Evolutionary conservation across 2,888 invertebrate species (phyloP), one percentile per base, ranked within the genome.

Genomic region (Diloba caeruleocephala): DNA sequence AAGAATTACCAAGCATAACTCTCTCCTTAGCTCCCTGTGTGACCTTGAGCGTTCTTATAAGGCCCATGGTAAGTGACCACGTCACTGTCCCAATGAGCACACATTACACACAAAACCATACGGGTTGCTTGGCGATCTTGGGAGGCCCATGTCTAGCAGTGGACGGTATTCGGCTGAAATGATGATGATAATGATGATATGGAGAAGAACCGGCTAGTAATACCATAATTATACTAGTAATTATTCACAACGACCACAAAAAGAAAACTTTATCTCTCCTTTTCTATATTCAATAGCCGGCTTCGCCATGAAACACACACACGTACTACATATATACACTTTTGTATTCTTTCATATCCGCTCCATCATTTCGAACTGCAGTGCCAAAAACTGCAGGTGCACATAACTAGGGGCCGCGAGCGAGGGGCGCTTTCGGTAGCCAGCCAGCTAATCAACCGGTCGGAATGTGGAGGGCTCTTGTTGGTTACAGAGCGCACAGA

Each of bases 391-490:
- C 61, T 81, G 78, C 79, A 71, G 82, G 79, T 84, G 81, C 63
- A 62, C 67, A 70, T 71, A 71, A 66, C 69, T 56, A 63, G 56
- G 61, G 70, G 59, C 42, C 59, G 50, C 41, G 44, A 53, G 50
- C 44, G 64, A 66, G 69, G 74, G 64, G 64, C 52, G 49, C 56
- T 55, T 45, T 50, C 57, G 42, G 32, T 34, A 36, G 54, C 50
- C 50, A 36, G 54, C 50, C 50, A 74, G 75, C 81, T 85, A 87
- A 87, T 85, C 83, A 84, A 82, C 82, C 79, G 75, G 74, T 54
- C 60, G 82, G 79, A 80, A 84, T 78, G 79, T 72, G 74, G 71
- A 76, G 78, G 64, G 76, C 76, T 56, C 76, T 76, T 71, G 57
- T 57, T 62, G 70, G 64, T 71, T 76, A 62, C 61, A 59, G 50